Percentiles rank a stretch among this genome's conserved stretches.
phyloP scores from a whole-genome alignment of 30 jellyfish, hydroid and myxozoan species.

The Chironex yamaguchii region DNA sequence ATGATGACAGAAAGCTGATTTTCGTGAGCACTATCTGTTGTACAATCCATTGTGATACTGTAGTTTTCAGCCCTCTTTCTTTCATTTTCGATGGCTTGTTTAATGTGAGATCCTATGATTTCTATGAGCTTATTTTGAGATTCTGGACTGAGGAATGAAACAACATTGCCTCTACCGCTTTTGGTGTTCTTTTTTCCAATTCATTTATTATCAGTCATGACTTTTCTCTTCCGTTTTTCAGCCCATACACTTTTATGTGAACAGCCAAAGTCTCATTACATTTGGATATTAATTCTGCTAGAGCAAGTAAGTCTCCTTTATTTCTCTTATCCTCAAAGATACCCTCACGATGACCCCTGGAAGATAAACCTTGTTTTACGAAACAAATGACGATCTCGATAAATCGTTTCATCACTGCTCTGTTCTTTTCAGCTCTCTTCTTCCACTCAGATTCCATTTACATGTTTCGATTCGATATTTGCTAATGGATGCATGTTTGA shows the following conservation, averaged over 20 bases:
- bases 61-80: constrained; percentile 30
- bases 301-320: constrained; percentile 52
- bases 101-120: neutral
- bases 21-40: constrained; percentile 55
- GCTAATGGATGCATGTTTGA: neutral
- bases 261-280: constrained; percentile 28
- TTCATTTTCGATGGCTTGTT: constrained; percentile 12
- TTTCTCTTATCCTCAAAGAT: constrained; percentile 36
- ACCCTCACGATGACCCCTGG: neutral
- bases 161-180: constrained; percentile 32
- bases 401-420: neutral
- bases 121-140: constrained; percentile 16
- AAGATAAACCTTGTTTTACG: neutral
- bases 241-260: constrained; percentile 48
- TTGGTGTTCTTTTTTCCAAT: constrained; percentile 7
- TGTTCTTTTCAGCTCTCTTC: neutral
- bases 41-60: constrained; percentile 66
- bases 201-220: neutral
- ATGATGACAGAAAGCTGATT: constrained; percentile 61
- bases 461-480: neutral
- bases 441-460: neutral
- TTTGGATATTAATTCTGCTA: constrained; percentile 55
- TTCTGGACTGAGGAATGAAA: constrained; percentile 15
- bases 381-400: neutral
- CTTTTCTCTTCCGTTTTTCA: constrained; percentile 44